Conservation (phyloP, 2,113 vertebrate species). For the Nothoprocta pentlandii region DNA sequence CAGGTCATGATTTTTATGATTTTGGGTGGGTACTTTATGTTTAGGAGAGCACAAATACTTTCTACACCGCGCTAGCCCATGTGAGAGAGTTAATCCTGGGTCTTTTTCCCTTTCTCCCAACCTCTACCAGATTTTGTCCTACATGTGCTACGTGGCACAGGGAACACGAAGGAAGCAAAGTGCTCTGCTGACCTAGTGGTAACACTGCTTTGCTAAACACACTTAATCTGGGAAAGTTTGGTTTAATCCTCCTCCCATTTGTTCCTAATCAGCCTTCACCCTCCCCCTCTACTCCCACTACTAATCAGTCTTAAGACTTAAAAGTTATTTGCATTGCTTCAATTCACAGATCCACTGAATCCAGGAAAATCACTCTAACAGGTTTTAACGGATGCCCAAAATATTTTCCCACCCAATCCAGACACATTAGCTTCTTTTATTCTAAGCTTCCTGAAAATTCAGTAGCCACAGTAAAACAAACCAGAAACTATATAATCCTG, state of each 20-base stretch:
- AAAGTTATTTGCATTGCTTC: conserved; percentile 28
- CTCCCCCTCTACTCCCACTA: background rate
- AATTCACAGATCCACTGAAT: conserved; percentile 5
- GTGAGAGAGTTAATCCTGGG: background rate
- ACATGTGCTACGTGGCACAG: background rate
- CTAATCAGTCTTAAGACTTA: conserved; percentile 26
- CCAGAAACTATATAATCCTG: background rate
- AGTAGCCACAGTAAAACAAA: background rate
- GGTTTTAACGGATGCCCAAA: conserved; percentile 30
- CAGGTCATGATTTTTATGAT: background rate
- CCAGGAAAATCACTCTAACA: conserved; percentile 24
- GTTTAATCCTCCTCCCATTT: conserved; percentile 55
- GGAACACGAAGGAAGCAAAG: conserved; percentile 22
- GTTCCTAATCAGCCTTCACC: conserved; percentile 34
- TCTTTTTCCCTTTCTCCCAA: background rate
- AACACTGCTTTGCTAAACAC: conserved; percentile 37
- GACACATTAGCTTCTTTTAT: background rate
- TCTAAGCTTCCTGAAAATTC: conserved; percentile 15
- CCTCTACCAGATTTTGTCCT: background rate
- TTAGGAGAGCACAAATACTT: background rate
- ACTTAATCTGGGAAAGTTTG: conserved; percentile 53
- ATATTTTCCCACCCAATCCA: background rate
- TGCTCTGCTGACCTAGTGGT: conserved; percentile 42
- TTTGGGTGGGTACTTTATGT: background rate
- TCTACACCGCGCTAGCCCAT: background rate